Conservation (phyloP, 1,140 invertebrate genomes). For the Brachionus asplanchnoidis region DNA sequence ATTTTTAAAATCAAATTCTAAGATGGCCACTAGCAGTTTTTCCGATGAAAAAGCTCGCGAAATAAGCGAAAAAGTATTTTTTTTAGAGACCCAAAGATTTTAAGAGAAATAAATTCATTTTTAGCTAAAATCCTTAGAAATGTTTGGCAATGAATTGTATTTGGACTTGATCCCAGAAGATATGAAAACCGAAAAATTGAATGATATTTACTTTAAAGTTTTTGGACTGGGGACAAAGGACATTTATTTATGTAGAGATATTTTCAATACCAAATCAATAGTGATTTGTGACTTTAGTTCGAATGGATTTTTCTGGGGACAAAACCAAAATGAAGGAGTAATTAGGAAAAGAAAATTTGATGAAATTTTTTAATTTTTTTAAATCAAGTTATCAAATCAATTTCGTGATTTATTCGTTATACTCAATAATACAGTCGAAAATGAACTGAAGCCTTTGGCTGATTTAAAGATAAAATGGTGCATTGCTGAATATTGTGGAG, state of each 20-base stretch:
- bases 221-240: conserved; percentile 14
- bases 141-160: background rate
- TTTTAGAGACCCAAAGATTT: no score
- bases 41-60: background rate
- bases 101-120: background rate
- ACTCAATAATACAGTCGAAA: background rate
- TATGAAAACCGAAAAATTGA: background rate
- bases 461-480: conserved; percentile 2
- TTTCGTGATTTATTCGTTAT: background rate
- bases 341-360: background rate
- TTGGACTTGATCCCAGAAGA: background rate
- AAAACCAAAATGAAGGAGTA: background rate
- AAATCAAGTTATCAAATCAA: background rate
- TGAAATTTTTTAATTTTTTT: background rate
- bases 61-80: background rate
- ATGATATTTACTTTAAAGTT: background rate
- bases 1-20: no score
- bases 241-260: background rate
- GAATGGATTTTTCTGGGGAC: conserved; percentile 12
- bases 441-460: background rate
- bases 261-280: conserved; percentile 6
- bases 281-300: background rate
- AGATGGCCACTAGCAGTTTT: conserved; percentile 2
- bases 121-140: background rate
- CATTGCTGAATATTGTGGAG: background rate